Conservation (phyloP, 2,888 invertebrate genomes). For the Poecilobothrus nobilitatus region DNA sequence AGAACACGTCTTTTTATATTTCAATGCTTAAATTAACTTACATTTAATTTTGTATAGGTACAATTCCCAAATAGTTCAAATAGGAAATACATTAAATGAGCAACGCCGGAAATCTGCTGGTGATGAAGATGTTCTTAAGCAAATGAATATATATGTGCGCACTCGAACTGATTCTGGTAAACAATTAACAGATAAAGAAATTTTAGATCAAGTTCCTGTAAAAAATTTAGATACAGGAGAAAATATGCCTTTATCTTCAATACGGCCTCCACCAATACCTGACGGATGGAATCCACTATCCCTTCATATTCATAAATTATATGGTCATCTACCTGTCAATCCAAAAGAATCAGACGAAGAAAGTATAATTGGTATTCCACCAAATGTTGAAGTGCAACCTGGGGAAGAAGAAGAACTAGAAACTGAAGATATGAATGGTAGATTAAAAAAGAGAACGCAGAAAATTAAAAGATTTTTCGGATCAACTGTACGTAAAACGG, state of each 20-base stretch:
- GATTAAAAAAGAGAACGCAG: conserved; percentile 46
- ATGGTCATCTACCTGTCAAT: conserved; percentile 72
- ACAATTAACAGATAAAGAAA: conserved; percentile 82
- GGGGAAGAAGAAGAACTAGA: conserved; percentile 45
- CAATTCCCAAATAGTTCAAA: conserved; percentile 1
- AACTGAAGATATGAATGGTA: conserved; percentile 38
- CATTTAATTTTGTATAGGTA: neutral
- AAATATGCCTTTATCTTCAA: conserved; percentile 85
- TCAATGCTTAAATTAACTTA: neutral
- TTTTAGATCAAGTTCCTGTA: conserved; percentile 82
- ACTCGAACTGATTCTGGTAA: conserved; percentile 81
- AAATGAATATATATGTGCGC: conserved; percentile 62
- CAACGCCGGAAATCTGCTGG: conserved; percentile 76
- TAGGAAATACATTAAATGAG: conserved; percentile 24
- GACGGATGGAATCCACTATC: conserved; percentile 94
- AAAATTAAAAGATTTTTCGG: conserved; percentile 76
- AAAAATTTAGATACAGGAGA: conserved; percentile 78
- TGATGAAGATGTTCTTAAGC: conserved; percentile 64
- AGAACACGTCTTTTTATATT: conserved; percentile 14
- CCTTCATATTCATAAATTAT: conserved; percentile 86
- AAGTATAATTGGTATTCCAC: conserved; percentile 54
- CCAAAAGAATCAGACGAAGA: conserved; percentile 72
- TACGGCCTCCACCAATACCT: conserved; percentile 47
- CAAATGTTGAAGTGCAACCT: conserved; percentile 39
- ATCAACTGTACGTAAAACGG: conserved; percentile 81